Conservation (phyloP, 1,140 invertebrate genomes). For the Drosophila sulfurigaster region DNA sequence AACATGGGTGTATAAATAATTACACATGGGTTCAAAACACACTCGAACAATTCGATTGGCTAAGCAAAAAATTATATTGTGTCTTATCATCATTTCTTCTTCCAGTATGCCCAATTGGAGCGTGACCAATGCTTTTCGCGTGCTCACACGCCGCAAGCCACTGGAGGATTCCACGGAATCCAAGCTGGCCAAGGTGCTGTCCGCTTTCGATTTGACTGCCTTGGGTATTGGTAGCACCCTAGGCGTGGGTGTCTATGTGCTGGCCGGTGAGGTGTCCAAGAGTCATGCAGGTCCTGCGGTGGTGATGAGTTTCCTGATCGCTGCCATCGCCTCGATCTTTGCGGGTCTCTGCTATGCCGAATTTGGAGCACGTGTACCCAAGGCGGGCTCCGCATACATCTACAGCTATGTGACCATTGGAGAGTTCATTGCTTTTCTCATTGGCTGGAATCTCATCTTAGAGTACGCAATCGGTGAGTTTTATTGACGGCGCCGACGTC, state of each 20-base stretch:
- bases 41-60: slow-evolving; percentile 31
- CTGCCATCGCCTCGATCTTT: slow-evolving; percentile 94
- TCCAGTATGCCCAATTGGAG: slow-evolving; percentile 76
- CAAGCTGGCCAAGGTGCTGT: slow-evolving; percentile 91
- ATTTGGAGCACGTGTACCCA: slow-evolving; percentile 94
- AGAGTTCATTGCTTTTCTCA: slow-evolving; percentile 91
- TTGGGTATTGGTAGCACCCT: slow-evolving; percentile 95
- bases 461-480: slow-evolving; percentile 94
- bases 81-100: slow-evolving; percentile 38
- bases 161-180: slow-evolving; percentile 85
- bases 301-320: slow-evolving; percentile 94
- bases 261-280: slow-evolving; percentile 95
- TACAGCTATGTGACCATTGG: slow-evolving; percentile 96
- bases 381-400: slow-evolving; percentile 94
- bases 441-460: slow-evolving; percentile 95
- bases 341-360: slow-evolving; percentile 95
- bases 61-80: slow-evolving; percentile 49
- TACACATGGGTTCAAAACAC: slow-evolving; percentile 23
- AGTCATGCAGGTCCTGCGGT: slow-evolving; percentile 94
- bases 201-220: slow-evolving; percentile 91
- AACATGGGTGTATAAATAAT: slow-evolving; percentile 54
- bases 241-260: slow-evolving; percentile 96
- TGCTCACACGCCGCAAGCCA: slow-evolving; percentile 77
- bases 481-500: slow-evolving; percentile 39
- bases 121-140: slow-evolving; percentile 68